A percentile compares a stretch with the other conserved stretches of the same genome.
Conservation (phyloP, 2,797 vertebrate species). For the Delichon dasypus region DNA sequence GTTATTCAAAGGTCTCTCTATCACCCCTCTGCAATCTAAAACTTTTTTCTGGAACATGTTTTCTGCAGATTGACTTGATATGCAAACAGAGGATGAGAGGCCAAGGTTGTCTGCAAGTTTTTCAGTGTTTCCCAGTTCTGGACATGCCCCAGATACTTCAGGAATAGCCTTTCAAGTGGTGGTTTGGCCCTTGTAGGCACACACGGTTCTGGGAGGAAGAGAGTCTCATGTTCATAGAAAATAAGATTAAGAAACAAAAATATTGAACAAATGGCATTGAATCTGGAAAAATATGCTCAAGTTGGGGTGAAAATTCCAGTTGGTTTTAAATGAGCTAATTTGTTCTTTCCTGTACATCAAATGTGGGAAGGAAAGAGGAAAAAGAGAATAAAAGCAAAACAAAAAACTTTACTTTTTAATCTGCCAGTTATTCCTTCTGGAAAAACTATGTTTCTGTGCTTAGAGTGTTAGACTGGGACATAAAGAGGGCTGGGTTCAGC, state of each 20-base stretch:
- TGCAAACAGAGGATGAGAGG: not conserved
- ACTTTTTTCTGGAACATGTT: not conserved
- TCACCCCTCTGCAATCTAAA: conserved; percentile 15
- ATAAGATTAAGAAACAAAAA: conserved; percentile 66
- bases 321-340: conserved; percentile 64
- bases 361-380: conserved; percentile 38
- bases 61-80: conserved; percentile 5
- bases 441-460: conserved; percentile 15
- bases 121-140: conserved; percentile 27
- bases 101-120: conserved; percentile 16
- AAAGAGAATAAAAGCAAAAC: conserved; percentile 31
- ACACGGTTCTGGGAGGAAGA: conserved; percentile 37
- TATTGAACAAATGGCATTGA: conserved; percentile 60
- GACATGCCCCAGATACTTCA: conserved; percentile 20
- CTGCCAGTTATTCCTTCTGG: conserved; percentile 24
- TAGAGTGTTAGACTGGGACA: not conserved
- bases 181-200: conserved; percentile 47
- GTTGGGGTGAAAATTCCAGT: conserved; percentile 62
- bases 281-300: conserved; percentile 58
- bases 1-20: conserved; percentile 60
- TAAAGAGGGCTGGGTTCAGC: not conserved
- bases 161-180: conserved; percentile 57
- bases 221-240: conserved; percentile 58
- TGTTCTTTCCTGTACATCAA: conserved; percentile 64
- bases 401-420: conserved; percentile 22